Evolutionary conservation across 2,888 invertebrate species (phyloP).

Genomic region (Platycnemis pennipes): DNA sequence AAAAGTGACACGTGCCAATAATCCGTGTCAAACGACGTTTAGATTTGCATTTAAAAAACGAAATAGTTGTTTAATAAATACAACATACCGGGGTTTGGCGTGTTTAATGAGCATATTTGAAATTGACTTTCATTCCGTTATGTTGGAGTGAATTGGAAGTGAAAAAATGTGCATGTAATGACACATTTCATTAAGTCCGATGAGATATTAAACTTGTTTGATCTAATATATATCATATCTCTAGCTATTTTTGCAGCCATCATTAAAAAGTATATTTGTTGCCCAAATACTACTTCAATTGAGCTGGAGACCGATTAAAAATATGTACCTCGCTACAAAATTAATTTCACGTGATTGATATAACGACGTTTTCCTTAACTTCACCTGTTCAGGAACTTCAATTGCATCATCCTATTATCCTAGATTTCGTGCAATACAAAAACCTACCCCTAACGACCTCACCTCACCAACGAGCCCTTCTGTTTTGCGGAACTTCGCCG

Average conservation of each 20-base stretch:
- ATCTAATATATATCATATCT: not conserved
- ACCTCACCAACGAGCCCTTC: not conserved
- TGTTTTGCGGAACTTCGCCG: not conserved
- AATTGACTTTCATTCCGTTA: not conserved
- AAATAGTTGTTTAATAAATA: not conserved
- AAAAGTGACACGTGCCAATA: not conserved
- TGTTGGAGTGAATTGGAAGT: not conserved
- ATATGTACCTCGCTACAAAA: too few relatives aligned
- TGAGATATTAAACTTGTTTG: not conserved
- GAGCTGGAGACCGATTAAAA: not conserved
- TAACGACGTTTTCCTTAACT: too few relatives aligned
- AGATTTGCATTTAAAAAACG: not conserved
- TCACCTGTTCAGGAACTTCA: too few relatives aligned
- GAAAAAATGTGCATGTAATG: not conserved
- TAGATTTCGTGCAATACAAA: not conserved
- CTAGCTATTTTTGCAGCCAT: not conserved
- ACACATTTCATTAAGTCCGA: not conserved
- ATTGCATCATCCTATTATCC: too few relatives aligned
- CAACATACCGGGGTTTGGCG: not conserved
- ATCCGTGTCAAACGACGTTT: not conserved
- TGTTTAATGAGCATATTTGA: not conserved
- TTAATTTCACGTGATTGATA: too few relatives aligned
- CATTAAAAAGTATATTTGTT: not conserved
- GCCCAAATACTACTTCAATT: not conserved
- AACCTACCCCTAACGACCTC: not conserved